phyloP scores from a whole-genome alignment of 2,888 invertebrate species.

The Dicroscelio sp. region DNA sequence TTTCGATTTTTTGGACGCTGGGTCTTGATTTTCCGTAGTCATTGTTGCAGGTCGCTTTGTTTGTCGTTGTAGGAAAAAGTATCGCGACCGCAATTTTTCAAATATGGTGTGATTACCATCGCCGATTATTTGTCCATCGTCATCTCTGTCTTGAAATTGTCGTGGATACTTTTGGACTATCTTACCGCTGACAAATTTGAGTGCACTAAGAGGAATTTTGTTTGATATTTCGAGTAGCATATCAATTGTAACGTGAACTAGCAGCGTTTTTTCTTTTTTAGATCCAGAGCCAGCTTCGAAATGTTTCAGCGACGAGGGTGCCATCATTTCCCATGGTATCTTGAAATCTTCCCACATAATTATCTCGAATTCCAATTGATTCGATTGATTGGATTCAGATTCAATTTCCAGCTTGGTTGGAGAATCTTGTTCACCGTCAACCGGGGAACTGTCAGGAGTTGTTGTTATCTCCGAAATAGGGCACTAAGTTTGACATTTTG shows the following conservation, averaged over 20 bases:
- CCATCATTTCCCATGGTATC: slow-evolving; percentile 33
- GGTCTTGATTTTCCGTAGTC: background rate
- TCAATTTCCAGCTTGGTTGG: background rate
- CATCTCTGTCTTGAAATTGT: slow-evolving; percentile 22
- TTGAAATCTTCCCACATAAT: slow-evolving; percentile 33
- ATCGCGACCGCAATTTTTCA: slow-evolving; percentile 15
- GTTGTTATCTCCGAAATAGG: background rate
- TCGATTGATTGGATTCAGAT: background rate
- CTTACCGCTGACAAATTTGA: background rate
- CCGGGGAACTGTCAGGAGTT: background rate
- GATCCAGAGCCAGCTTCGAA: slow-evolving; percentile 5
- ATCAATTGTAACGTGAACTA: slow-evolving; percentile 17
- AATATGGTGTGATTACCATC: background rate
- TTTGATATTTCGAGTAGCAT: slow-evolving; percentile 4
- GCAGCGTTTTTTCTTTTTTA: background rate
- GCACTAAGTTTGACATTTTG: slow-evolving; percentile 11
- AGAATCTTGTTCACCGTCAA: background rate
- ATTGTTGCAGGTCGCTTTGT: background rate
- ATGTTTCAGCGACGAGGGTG: background rate
- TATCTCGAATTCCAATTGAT: background rate
- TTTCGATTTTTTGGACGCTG: background rate
- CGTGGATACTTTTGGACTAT: slow-evolving; percentile 4
- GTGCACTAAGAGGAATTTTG: background rate
- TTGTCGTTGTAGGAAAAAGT: background rate
- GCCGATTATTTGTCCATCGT: slow-evolving; percentile 23